Percentiles rank a stretch among this genome's conserved stretches.
Conservation (phyloP, 1,140 invertebrate species). For the Anthonomus grandis region DNA sequence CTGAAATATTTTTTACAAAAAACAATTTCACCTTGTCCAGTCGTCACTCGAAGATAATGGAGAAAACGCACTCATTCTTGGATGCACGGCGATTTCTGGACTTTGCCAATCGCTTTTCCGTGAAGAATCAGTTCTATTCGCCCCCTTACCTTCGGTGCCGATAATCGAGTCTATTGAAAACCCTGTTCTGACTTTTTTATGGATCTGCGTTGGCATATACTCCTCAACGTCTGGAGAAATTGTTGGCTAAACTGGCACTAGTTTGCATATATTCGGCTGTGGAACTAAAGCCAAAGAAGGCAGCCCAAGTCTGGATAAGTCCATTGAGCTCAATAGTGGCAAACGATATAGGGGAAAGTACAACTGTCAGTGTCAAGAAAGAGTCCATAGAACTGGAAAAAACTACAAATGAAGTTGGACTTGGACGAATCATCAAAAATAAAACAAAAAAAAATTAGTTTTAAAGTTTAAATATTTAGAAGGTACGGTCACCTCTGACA, state of each 20-base stretch:
- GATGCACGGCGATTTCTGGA: conserved; percentile 37
- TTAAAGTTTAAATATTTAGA: too few relatives aligned
- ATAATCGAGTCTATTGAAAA: conserved; percentile 48
- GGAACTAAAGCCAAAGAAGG: conserved; percentile 40
- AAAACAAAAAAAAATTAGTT: too few relatives aligned
- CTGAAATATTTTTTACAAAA: conserved; percentile 8
- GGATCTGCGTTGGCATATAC: conserved; percentile 35
- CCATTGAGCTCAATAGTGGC: conserved; percentile 45
- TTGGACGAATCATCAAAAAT: too few relatives aligned
- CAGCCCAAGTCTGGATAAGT: conserved; percentile 42
- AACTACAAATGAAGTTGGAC: too few relatives aligned
- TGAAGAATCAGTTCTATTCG: conserved; percentile 24
- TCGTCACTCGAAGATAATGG: conserved; percentile 42
- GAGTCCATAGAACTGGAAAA: too few relatives aligned
- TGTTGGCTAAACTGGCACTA: conserved; percentile 52
- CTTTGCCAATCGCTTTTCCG: conserved; percentile 31
- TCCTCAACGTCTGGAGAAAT: conserved; percentile 43
- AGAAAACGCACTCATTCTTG: conserved; percentile 44
- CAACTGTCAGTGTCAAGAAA: too few relatives aligned
- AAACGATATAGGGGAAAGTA: too few relatives aligned
- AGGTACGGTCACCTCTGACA: too few relatives aligned
- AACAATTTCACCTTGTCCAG: conserved; percentile 45
- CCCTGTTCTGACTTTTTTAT: conserved; percentile 44
- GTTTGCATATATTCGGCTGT: conserved; percentile 53
- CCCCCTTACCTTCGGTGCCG: conserved; percentile 33